Evolutionary conservation across 2,888 invertebrate genomes (phyloP).

Genomic region (Troglohyphantes excavatus): DNA sequence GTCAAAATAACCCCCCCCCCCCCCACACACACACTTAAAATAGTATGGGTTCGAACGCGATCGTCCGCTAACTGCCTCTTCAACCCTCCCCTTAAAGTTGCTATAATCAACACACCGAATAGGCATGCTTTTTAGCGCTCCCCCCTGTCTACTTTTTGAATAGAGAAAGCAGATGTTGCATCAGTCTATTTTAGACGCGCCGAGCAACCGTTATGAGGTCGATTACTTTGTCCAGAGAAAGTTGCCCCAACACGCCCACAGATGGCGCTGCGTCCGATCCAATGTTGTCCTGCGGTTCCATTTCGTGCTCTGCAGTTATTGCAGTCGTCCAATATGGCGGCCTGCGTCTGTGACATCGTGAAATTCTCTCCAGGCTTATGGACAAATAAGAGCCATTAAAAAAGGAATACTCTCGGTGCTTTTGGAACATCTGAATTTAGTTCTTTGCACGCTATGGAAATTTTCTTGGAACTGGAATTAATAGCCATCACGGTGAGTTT

Average conservation of each 20-base stretch:
- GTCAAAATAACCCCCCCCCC: no score
- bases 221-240: slow-evolving; percentile 14
- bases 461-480: slow-evolving; percentile 60
- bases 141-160: neutral
- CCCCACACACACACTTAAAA: no score
- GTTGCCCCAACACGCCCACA: neutral
- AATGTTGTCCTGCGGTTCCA: slow-evolving; percentile 69
- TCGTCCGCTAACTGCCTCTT: neutral
- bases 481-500: slow-evolving; percentile 46
- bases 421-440: slow-evolving; percentile 29
- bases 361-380: slow-evolving; percentile 59
- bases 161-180: slow-evolving; percentile 35
- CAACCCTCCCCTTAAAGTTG: neutral
- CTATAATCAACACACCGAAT: neutral
- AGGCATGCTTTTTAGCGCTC: neutral
- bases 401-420: slow-evolving; percentile 53
- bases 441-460: slow-evolving; percentile 55
- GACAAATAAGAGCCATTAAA: slow-evolving; percentile 52
- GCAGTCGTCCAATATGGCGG: slow-evolving; percentile 78
- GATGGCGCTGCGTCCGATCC: slow-evolving; percentile 48
- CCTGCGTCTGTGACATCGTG: slow-evolving; percentile 67
- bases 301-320: slow-evolving; percentile 72
- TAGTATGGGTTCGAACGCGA: neutral
- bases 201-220: slow-evolving; percentile 35
- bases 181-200: slow-evolving; percentile 20